A percentile compares a stretch with the other conserved stretches of the same genome.
Evolutionary conservation across 2,888 invertebrate species (phyloP).

Genomic region (Phaonia tiefii): DNA sequence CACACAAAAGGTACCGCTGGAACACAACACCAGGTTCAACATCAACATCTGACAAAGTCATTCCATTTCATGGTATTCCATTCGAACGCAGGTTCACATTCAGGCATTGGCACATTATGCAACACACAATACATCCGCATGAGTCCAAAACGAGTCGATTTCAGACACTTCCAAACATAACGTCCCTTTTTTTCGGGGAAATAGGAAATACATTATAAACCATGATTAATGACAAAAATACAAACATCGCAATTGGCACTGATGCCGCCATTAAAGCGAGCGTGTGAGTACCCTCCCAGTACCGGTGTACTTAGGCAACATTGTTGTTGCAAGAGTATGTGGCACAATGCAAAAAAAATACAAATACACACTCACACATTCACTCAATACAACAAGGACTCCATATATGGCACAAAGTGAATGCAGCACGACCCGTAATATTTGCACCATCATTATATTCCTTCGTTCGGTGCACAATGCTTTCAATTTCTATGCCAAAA

Average conservation of each 20-base stretch:
- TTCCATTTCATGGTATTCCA: background rate
- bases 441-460: slow-evolving; percentile 56
- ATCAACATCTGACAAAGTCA: background rate
- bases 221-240: slow-evolving; percentile 63
- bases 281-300: slow-evolving; percentile 16
- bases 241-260: slow-evolving; percentile 38
- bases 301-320: slow-evolving; percentile 27
- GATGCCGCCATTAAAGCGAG: slow-evolving; percentile 46
- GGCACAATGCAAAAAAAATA: slow-evolving; percentile 14
- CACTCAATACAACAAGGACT: slow-evolving; percentile 17
- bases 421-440: slow-evolving; percentile 57
- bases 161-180: slow-evolving; percentile 28
- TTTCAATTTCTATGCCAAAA: slow-evolving; percentile 41
- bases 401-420: slow-evolving; percentile 17
- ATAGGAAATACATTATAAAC: slow-evolving; percentile 65
- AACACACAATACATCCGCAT: slow-evolving; percentile 17
- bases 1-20: background rate
- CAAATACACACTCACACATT: background rate
- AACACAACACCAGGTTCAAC: background rate
- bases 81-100: background rate
- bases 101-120: slow-evolving; percentile 28
- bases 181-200: slow-evolving; percentile 20
- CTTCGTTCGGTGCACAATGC: slow-evolving; percentile 21
- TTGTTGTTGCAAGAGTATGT: slow-evolving; percentile 10
- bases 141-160: slow-evolving; percentile 14